Conservation (phyloP, 1,140 invertebrate species). For the Hypothenemus hampei region DNA sequence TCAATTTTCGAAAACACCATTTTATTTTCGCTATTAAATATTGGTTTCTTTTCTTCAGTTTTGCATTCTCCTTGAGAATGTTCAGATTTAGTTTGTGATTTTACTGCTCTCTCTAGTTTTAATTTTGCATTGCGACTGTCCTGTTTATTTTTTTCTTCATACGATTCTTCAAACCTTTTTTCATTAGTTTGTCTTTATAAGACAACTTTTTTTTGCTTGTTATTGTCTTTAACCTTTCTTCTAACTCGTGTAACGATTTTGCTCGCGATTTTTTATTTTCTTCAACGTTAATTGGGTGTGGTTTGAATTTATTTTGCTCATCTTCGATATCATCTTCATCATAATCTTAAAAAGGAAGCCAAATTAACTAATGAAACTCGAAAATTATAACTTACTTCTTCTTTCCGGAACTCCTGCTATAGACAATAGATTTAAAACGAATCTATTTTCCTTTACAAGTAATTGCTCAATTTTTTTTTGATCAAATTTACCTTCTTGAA, state of each 20-base stretch:
- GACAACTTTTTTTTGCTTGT: constrained; percentile 47
- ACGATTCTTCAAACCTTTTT: constrained; percentile 51
- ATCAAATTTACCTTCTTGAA: constrained; percentile 38
- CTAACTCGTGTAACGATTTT: constrained; percentile 48
- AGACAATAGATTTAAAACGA: constrained; percentile 47
- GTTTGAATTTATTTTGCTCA: constrained; percentile 5
- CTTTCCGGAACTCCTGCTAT: constrained; percentile 45
- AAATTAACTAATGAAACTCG: constrained; percentile 13
- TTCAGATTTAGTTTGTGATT: constrained; percentile 34
- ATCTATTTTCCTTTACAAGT: constrained; percentile 45
- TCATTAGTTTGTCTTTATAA: constrained; percentile 52
- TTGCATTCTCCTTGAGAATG: constrained; percentile 27
- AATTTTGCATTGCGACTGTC: constrained; percentile 47
- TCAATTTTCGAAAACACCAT: constrained; percentile 83
- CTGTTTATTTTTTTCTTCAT: constrained; percentile 51
- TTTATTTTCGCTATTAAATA: constrained; percentile 73
- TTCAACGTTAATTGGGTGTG: constrained; percentile 15
- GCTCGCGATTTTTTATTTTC: constrained; percentile 43
- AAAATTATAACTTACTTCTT: constrained; percentile 29
- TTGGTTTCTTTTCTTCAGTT: constrained; percentile 50
- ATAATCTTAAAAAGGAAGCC: constrained; percentile 24
- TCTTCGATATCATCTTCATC: constrained; percentile 21
- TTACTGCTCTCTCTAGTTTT: constrained; percentile 44
- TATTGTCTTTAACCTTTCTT: constrained; percentile 46
- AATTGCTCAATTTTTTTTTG: constrained; percentile 38